Percentiles rank a stretch among this genome's conserved stretches.
Conservation (phyloP, 1,140 invertebrate species). For the Drosophila bocqueti region DNA sequence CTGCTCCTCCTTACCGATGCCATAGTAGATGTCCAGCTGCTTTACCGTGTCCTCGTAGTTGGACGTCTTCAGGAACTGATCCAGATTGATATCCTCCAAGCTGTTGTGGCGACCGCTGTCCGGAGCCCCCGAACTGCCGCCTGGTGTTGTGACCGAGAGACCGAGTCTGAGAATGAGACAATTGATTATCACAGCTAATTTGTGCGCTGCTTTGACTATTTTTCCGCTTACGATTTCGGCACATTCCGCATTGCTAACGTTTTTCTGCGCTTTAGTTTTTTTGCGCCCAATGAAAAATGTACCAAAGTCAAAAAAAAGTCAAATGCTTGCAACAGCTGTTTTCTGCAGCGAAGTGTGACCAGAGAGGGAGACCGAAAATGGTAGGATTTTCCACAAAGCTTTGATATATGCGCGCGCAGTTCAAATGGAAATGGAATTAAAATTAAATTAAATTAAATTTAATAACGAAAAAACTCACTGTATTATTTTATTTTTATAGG, state of each 20-base stretch:
- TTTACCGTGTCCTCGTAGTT: constrained; percentile 96
- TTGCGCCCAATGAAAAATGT: constrained; percentile 51
- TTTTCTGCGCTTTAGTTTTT: constrained; percentile 37
- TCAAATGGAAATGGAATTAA: not conserved
- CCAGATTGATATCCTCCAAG: constrained; percentile 89
- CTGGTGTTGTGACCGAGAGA: constrained; percentile 73
- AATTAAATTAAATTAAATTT: no score
- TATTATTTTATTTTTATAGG: not conserved
- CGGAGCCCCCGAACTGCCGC: constrained; percentile 62
- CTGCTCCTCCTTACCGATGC: constrained; percentile 89
- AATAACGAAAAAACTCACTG: no score
- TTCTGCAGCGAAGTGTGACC: constrained; percentile 1
- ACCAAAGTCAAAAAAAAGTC: constrained; percentile 77
- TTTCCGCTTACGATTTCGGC: constrained; percentile 72
- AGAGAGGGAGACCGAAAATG: no score
- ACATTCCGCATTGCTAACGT: constrained; percentile 68
- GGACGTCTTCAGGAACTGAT: constrained; percentile 92
- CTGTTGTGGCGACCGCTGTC: constrained; percentile 86
- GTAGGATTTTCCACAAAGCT: not conserved
- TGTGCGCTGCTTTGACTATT: not conserved
- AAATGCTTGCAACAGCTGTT: constrained; percentile 53
- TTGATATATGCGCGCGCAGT: not conserved
- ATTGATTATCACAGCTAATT: not conserved
- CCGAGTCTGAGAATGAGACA: constrained; percentile 56
- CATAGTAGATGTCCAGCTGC: constrained; percentile 96